Evolutionary conservation across 2,888 invertebrate species (phyloP).

Genomic region (Melieria picta): DNA sequence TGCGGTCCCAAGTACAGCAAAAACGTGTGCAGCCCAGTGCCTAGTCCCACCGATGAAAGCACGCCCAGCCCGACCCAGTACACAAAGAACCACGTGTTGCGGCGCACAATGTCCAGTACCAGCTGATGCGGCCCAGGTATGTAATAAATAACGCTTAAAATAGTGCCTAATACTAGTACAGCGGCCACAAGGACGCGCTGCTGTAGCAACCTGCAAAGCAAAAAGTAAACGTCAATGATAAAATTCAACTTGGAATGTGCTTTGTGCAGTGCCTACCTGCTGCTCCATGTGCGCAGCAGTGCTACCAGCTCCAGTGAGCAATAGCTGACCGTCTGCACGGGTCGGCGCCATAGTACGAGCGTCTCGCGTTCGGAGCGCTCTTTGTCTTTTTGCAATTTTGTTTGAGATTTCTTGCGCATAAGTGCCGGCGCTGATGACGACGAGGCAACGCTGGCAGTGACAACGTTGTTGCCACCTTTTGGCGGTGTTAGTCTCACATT

Average conservation of each 20-base stretch:
- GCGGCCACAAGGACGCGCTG: conserved; percentile 59
- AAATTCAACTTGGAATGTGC: background rate
- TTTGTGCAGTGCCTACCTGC: conserved; percentile 63
- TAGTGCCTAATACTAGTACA: conserved; percentile 61
- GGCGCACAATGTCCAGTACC: conserved; percentile 59
- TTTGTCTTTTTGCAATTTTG: conserved; percentile 61
- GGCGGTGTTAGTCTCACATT: conserved; percentile 19
- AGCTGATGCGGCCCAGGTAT: conserved; percentile 64
- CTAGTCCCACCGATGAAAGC: conserved; percentile 96
- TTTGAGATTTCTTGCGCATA: conserved; percentile 40
- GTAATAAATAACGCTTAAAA: conserved; percentile 62
- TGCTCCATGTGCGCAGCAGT: conserved; percentile 70
- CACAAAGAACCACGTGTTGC: conserved; percentile 67
- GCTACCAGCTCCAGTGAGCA: conserved; percentile 78
- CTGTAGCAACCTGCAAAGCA: conserved; percentile 57
- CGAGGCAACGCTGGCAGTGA: conserved; percentile 34
- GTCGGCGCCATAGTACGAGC: conserved; percentile 84
- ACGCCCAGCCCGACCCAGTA: conserved; percentile 96
- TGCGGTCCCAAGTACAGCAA: conserved; percentile 98
- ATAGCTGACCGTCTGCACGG: conserved; percentile 82
- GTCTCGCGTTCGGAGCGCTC: conserved; percentile 72
- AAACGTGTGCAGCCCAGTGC: conserved; percentile 98
- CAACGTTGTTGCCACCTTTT: conserved; percentile 30
- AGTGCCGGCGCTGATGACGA: conserved; percentile 49
- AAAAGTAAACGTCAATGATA: background rate